Conservation (phyloP, 2,888 invertebrate species). For the Caenorhabditis wallacei region DNA sequence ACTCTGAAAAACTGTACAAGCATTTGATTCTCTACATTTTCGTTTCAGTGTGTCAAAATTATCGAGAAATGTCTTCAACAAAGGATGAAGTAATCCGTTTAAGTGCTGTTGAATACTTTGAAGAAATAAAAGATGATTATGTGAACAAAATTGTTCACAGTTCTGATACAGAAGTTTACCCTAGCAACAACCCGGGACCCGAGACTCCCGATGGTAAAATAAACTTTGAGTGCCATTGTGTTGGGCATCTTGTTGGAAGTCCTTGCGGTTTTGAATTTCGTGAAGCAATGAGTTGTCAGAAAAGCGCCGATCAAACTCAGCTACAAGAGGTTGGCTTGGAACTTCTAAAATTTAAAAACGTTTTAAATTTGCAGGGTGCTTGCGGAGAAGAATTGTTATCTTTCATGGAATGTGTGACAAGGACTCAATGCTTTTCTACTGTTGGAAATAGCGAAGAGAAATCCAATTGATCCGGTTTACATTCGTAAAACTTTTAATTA, state of each 20-base stretch:
- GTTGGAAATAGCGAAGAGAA: background rate
- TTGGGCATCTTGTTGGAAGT: slow-evolving; percentile 80
- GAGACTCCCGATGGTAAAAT: slow-evolving; percentile 78
- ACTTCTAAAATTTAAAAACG: background rate
- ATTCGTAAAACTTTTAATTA: background rate
- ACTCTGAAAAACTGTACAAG: too few relatives aligned
- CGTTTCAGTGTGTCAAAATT: background rate
- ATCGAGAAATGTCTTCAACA: background rate
- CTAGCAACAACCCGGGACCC: slow-evolving; percentile 80
- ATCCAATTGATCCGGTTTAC: background rate
- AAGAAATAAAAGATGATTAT: slow-evolving; percentile 56
- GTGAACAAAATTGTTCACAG: slow-evolving; percentile 26
- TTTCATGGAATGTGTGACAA: slow-evolving; percentile 80
- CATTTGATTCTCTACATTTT: too few relatives aligned
- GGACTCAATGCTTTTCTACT: slow-evolving; percentile 78
- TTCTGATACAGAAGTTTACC: slow-evolving; percentile 71
- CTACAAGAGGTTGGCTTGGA: slow-evolving; percentile 65
- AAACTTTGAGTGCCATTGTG: slow-evolving; percentile 83
- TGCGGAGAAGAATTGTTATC: slow-evolving; percentile 79
- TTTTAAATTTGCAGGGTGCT: slow-evolving; percentile 64
- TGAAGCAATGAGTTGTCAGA: slow-evolving; percentile 80
- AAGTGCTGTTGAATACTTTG: slow-evolving; percentile 48
- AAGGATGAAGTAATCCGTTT: slow-evolving; percentile 26
- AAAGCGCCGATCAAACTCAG: slow-evolving; percentile 70
- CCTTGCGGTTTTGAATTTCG: slow-evolving; percentile 81